Base-by-base conservation (phyloP, 2,113 vertebrate species). In the Zosterops pallidus region DNA sequence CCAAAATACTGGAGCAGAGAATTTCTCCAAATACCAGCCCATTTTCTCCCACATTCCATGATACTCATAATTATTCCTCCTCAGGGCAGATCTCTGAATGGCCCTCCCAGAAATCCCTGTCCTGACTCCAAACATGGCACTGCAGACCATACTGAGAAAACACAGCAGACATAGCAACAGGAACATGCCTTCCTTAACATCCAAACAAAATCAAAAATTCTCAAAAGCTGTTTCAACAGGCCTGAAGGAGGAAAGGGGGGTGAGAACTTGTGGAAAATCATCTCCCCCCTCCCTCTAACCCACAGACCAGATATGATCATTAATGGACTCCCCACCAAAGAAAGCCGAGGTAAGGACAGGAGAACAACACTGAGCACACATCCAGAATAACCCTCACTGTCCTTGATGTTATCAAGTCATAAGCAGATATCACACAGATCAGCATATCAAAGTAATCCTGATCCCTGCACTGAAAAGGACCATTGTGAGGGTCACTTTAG, bases 291-390 rank as follows among this genome's bases (percentile, higher is more conserved):
- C 12, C 2, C 20, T 14, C 62, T 20, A 24, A 18, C 24, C 16
- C 16, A 29, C 9, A 56, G 49, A 42, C 21, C 35, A 16, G 25
- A 8, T 15, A 35, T 10, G 25, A 49, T 29, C 55, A 49, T 31
- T 25, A 63, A 29, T 11, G 11, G 41, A 35, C 21, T 70, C 5
- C 7, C 57, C 35, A 71, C 3, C 8, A 11, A 28, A 47, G n/a
- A 14, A 52, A 52, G 7, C n/a, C 0, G 1, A 47, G 47, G 17
- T 44, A 35, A 31, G 14, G 11, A 16, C 0, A 57, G 35, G 35
- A 85, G 29, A 85, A 15, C 25, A 67, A 25, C 21, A 42, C 17
- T 22, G 26, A 68, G 19, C 12, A 57, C 52, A 52, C 17, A 60
- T 12, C 39, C 55, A 31, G 37, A 68, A 77, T 14, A 14, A 37